Base-by-base conservation (phyloP, 1,140 invertebrate species). In the Gerris buenoi region DNA sequence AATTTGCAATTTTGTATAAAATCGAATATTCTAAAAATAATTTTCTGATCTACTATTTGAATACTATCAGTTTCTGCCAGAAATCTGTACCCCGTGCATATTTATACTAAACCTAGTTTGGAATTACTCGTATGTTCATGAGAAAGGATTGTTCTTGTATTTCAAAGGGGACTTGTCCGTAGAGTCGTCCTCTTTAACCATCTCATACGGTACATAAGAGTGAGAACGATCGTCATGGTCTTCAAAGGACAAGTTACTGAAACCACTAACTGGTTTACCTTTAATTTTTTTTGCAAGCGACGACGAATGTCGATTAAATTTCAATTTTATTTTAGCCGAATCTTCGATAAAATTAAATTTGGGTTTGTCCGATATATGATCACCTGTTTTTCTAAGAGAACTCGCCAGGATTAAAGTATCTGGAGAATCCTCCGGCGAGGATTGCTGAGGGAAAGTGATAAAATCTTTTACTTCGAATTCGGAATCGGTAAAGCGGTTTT, bases 171-270 rank as follows among this genome's bases (percentile, higher is more conserved):
- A 82, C 25, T 77, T 72, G 2, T 79, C 71, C 23, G 72, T 61
- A 56, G 73, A 72, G 26, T 73, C 75, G 26, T 73, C 75, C 74
- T 80, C 71, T 22, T 84, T 76, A 10, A 87, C 79, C 1, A 87
- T 85, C 71, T 88, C 86, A 69, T 86, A 86, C 1, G 84, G 83
- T 27, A 71, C 71, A 23, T 68, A 71, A 15, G 68, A 70, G 2
- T 69, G 62, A n/a, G 63, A 58, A 29, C 65, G 68, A 26, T 71
- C 73, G 1, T 57, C 68, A 67, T 88, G 85, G 69, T 89, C 87
- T 75, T 89, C 87, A 70, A 89, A 89, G 71, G 87, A 89, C 85
- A 89, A 86, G 72, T 89, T 89, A 70, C 84, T 86, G 69, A 89
- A 88, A 2, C 86, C 87, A 33, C 27, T 70, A 10, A 59, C 25